These are phyloP conservation scores for Lytechinus variegatus DNA, from an alignment of 35 echinoderm and acorn worm genomes.

Conservation along the genomic window DNA sequence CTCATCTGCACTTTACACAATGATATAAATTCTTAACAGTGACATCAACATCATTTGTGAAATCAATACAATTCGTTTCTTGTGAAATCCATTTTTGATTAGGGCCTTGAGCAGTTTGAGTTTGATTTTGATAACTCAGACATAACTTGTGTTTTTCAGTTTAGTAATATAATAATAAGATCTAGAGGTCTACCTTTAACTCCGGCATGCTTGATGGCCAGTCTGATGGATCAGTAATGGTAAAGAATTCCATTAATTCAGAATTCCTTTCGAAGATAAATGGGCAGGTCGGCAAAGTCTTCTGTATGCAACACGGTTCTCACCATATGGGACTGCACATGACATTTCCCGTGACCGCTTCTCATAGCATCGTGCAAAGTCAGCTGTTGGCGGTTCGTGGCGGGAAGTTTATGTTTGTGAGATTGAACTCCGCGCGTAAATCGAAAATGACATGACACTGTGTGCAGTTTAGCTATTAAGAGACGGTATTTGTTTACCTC, in stretches of 20 bases:
- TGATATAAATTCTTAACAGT: too few relatives aligned
- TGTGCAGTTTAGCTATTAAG: too few relatives aligned
- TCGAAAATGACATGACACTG: not conserved
- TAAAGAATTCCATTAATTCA: slow-evolving; percentile 45
- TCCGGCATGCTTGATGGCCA: slow-evolving; percentile 86
- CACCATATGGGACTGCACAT: not conserved
- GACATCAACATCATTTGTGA: too few relatives aligned
- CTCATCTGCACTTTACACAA: too few relatives aligned
- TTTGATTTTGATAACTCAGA: too few relatives aligned
- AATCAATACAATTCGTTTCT: too few relatives aligned
- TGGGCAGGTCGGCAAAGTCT: not conserved
- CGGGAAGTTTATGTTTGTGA: not conserved
- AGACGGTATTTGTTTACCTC: too few relatives aligned
- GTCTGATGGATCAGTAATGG: slow-evolving; percentile 81
- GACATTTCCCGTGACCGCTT: not conserved
- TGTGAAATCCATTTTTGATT: too few relatives aligned
- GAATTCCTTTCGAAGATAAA: not conserved
- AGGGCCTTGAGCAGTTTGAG: too few relatives aligned
- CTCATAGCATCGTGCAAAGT: not conserved
- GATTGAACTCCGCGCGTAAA: not conserved
- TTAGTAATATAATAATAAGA: too few relatives aligned
- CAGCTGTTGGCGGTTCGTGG: not conserved
- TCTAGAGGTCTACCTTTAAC: slow-evolving; percentile 62
- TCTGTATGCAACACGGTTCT: not conserved
- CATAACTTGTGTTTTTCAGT: too few relatives aligned